phyloP scores from a whole-genome alignment of 1,140 invertebrate genomes.

The Papilio helenus region DNA sequence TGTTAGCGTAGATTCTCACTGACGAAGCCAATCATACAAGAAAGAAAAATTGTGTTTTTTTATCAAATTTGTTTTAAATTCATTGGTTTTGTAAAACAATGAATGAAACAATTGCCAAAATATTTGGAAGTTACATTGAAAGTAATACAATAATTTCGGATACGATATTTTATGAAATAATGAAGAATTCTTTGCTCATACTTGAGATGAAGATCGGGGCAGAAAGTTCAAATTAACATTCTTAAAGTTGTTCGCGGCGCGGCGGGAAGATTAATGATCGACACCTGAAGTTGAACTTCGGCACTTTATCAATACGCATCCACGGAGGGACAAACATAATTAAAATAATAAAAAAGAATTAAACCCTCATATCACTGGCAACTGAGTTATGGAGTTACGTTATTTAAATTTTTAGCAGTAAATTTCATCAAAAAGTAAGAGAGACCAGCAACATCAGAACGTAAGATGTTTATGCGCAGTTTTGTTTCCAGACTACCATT shows the following conservation, averaged over 20 bases:
- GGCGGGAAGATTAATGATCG: slow-evolving; percentile 28
- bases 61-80: not conserved
- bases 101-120: not conserved
- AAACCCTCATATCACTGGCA: not conserved
- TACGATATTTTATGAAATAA: slow-evolving; percentile 27
- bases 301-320: slow-evolving; percentile 26
- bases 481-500: not conserved
- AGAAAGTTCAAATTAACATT: slow-evolving; percentile 35
- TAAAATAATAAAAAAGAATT: not conserved
- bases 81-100: not conserved
- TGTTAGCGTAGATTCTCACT: not conserved
- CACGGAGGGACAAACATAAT: not conserved
- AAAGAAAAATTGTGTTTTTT: not conserved
- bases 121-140: not conserved
- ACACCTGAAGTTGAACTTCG: slow-evolving; percentile 30
- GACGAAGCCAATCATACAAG: not conserved
- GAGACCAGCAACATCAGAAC: not conserved
- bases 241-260: slow-evolving; percentile 23
- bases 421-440: not conserved
- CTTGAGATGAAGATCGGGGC: slow-evolving; percentile 17
- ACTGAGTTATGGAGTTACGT: not conserved
- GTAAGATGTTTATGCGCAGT: not conserved
- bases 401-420: not conserved
- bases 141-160: not conserved
- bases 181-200: slow-evolving; percentile 35